Base-by-base conservation (phyloP, 2,113 vertebrate species). In the Bufo bufo region DNA sequence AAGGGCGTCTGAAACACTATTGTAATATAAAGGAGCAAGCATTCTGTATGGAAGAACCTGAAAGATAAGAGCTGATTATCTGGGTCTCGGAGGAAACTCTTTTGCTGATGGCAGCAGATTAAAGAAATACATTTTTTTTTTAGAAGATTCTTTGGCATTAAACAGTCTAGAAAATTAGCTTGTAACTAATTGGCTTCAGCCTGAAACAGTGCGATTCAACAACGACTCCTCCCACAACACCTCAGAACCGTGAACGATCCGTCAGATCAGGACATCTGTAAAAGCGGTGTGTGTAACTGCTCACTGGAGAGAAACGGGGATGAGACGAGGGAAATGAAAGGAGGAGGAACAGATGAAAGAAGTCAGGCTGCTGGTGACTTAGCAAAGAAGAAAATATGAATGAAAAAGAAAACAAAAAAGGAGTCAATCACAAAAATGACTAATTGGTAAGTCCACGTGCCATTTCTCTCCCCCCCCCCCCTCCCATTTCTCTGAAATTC, bases 41-140 rank as follows among this genome's bases (percentile, higher is more conserved):
- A 33, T 43, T 66, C 2, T n/a, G 20, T 6, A 66, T 17, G 17
- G 61, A 45, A 75, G 10, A 58, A 74, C 47, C 66, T 59, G 19
- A 47, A 43, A 71, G 77, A 79, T 45, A 49, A 86, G 77, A 52
- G 49, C 49, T 69, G 75, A 63, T 65, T 87, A 87, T 72, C 85
- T 81, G 86, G 23, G 85, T 80, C 77, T 72, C 65, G 8, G 65
- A 87, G 52, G 47, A 86, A 87, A 72, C 78, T 20, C 75, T 59
- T 43, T 77, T 72, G 75, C 75, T 86, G 85, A 86, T 66, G 75
- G n/a, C 59, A 54, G 84, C 84, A 85, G 84, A 84, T 69, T 84
- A 84, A 65, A 84, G 16, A 59, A 19, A 85, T 6, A 75, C n/a
- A n/a, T n/a, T n/a, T n/a, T n/a, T n/a, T n/a, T n/a, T 59, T 45